Base-by-base conservation (phyloP, 2,888 invertebrate genomes). In the Scaptomyza reducta region DNA sequence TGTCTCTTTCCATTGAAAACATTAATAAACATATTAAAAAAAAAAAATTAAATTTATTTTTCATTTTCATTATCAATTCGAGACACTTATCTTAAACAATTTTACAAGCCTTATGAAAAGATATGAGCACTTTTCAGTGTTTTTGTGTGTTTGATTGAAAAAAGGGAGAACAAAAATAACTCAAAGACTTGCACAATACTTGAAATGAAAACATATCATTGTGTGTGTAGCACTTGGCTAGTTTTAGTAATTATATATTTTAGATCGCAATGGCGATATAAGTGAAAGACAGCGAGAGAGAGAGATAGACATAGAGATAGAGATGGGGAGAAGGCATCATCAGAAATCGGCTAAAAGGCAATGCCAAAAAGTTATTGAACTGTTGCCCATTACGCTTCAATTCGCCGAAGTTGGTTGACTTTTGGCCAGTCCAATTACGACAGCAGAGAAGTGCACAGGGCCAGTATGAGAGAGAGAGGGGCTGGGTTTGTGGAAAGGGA, bases 341-440 rank as follows among this genome's bases (percentile, higher is more conserved):
- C 46, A 47, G 41, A 54, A 33, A 42, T 31, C n/a, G 65, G 47
- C 41, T 69, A 51, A 83, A 61, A 65, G 58, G 76, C 62, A 70
- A 73, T 86, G 88, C 87, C 83, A 87, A 86, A 79, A 86, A 86
- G 79, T 79, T 89, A 89, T 89, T 89, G 90, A 89, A 89, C 90
- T 89, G 73, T 83, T 85, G 86, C 85, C 90, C 90, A 89, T 90
- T 86, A 86, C 87, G 89, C 86, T 88, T 89, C 81, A 85, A 76
- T 88, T 89, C 44, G 74, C 69, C 64, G 57, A 60, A 76, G 77
- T 74, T 77, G 67, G 67, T 76, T 74, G 72, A 74, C 77, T 74
- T 66, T 45, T 49, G 33, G 57, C 44, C 72, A 44, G 60, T 60
- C 73, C 73, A 73, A 75, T 73, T 73, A 76, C 72, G 40, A 40